A percentile compares a stretch with the other conserved stretches of the same genome.
These are phyloP conservation scores for Tuta absoluta DNA, from an alignment of 2,888 invertebrate genomes.

Conservation along the genomic window DNA sequence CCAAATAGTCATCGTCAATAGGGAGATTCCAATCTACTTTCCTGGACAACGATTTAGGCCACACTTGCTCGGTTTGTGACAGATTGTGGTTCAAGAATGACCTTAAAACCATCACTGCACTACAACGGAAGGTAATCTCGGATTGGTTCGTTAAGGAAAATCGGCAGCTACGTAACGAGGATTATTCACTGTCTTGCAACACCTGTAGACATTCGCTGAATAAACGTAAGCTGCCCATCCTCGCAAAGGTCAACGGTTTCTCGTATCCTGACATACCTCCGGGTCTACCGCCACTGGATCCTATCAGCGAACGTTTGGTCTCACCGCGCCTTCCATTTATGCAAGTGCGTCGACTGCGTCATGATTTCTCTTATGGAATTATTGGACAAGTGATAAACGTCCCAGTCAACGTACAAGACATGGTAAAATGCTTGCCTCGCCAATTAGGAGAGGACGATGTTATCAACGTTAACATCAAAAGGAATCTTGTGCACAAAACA, in stretches of 20 bases:
- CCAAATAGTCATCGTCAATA: conserved; percentile 31
- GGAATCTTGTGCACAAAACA: conserved; percentile 48
- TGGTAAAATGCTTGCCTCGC: conserved; percentile 50
- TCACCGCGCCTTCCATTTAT: conserved; percentile 52
- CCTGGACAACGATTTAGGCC: conserved; percentile 26
- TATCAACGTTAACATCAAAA: no score
- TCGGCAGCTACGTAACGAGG: conserved; percentile 37
- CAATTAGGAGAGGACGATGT: conserved; percentile 49
- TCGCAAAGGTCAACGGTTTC: conserved; percentile 50
- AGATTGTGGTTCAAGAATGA: conserved; percentile 54
- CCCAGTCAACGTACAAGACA: conserved; percentile 48
- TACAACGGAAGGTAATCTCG: conserved; percentile 47
- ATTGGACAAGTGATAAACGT: conserved; percentile 58
- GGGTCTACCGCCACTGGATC: conserved; percentile 47
- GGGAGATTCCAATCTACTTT: conserved; percentile 37
- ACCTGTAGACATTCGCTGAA: conserved; percentile 44
- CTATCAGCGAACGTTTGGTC: conserved; percentile 49
- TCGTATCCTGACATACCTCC: conserved; percentile 48
- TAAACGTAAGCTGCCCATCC: conserved; percentile 39
- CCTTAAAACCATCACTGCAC: conserved; percentile 49
- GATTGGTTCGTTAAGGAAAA: conserved; percentile 41
- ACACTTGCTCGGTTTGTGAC: conserved; percentile 37
- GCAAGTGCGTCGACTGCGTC: conserved; percentile 51
- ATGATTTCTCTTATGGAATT: conserved; percentile 50
- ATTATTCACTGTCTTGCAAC: conserved; percentile 42